Percentiles rank a stretch among this genome's conserved stretches.
These are phyloP conservation scores for Drosophila acutilabella DNA, from an alignment of 2,888 invertebrate species.

Conservation along the genomic window DNA sequence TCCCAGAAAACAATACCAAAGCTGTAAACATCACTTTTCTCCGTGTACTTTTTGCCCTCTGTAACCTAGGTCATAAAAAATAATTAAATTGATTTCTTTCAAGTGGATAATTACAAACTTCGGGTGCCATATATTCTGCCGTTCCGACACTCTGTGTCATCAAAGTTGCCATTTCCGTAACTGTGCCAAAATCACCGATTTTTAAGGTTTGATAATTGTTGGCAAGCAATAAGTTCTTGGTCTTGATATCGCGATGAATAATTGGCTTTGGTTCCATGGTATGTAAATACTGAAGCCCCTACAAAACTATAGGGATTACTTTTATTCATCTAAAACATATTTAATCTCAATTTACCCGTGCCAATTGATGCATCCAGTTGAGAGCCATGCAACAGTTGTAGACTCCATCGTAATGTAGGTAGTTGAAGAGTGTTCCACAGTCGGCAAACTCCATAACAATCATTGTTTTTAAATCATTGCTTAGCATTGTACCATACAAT, in stretches of 20 bases:
- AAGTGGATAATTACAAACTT: conserved; percentile 8
- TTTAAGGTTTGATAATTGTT: conserved; percentile 1
- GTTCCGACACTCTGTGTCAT: conserved; percentile 14
- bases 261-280: conserved; percentile 1
- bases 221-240: conserved; percentile 22
- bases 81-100: not conserved
- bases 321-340: not conserved
- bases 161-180: not conserved
- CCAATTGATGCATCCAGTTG: conserved; percentile 30
- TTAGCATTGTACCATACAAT: conserved; percentile 2
- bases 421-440: conserved; percentile 26
- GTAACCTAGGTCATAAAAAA: not conserved
- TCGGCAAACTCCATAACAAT: conserved; percentile 29
- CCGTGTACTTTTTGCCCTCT: not conserved
- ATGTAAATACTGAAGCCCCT: conserved; percentile 32
- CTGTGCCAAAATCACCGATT: conserved; percentile 28
- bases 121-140: conserved; percentile 25
- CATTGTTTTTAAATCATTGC: not conserved
- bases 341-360: conserved; percentile 7
- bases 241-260: conserved; percentile 37
- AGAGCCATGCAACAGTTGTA: not conserved
- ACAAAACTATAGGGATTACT: not conserved
- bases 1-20: conserved; percentile 34
- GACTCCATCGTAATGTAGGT: not conserved
- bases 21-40: conserved; percentile 34